These are phyloP conservation scores for Encarsia formosa DNA, from an alignment of 2,888 invertebrate genomes.

Conservation along the genomic window DNA sequence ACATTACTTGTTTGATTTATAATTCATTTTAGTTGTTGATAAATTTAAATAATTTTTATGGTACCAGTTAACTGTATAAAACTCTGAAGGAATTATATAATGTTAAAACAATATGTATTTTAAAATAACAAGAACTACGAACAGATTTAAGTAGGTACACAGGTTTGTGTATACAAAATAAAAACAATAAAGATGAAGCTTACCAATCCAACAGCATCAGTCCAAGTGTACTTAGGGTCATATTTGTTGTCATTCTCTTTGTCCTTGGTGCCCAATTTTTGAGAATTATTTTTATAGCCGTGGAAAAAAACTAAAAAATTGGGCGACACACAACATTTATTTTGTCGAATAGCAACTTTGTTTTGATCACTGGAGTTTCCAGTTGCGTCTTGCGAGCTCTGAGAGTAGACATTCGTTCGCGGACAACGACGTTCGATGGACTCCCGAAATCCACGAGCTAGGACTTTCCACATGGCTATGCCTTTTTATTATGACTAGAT, in stretches of 20 bases:
- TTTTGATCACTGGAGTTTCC: not conserved
- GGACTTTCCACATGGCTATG: conserved; percentile 49
- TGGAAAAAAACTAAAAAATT: conserved; percentile 31
- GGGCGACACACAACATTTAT: conserved; percentile 35
- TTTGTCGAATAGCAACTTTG: conserved; percentile 19
- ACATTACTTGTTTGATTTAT: not conserved
- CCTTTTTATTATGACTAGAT: too few species aligned
- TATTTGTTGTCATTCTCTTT: conserved; percentile 36
- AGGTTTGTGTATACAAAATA: too few species aligned
- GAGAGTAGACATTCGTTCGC: conserved; percentile 44
- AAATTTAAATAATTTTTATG: too few species aligned
- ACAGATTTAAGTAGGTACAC: too few species aligned
- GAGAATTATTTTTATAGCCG: conserved; percentile 34
- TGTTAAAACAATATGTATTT: too few species aligned
- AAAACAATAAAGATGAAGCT: conserved; percentile 14
- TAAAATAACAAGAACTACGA: too few species aligned
- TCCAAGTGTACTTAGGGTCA: conserved; percentile 41
- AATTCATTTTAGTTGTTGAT: too few species aligned
- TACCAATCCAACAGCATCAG: conserved; percentile 47
- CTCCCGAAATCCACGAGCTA: conserved; percentile 45
- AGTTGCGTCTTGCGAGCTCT: conserved; percentile 34
- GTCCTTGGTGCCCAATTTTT: conserved; percentile 34
- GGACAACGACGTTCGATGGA: conserved; percentile 40
- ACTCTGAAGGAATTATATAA: too few species aligned
- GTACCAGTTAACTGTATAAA: not conserved